Evolutionary conservation across 2,797 vertebrate species (phyloP).

Genomic region (Phoebastria nigripes): DNA sequence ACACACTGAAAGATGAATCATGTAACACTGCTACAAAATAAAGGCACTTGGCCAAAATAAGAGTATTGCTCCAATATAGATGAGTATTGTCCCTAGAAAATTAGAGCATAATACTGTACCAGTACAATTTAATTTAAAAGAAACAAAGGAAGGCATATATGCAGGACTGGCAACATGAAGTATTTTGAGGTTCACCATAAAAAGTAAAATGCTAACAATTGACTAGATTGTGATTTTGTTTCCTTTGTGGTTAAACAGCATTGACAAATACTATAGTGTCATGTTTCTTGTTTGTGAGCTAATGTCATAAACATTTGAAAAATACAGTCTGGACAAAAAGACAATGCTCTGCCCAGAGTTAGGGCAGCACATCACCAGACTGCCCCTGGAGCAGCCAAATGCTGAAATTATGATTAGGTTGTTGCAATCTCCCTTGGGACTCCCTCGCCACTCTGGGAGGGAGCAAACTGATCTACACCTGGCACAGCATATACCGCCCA

Average conservation of each 20-base stretch:
- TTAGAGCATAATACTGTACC: neutral
- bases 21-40: neutral
- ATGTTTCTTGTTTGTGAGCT: neutral
- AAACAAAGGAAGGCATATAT: neutral
- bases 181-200: neutral
- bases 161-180: neutral
- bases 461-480: neutral
- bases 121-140: neutral
- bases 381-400: neutral
- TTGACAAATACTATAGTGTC: neutral
- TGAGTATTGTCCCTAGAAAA: neutral
- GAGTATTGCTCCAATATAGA: neutral
- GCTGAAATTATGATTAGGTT: neutral
- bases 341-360: neutral
- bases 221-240: neutral
- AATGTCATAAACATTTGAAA: neutral
- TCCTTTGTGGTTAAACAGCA: neutral
- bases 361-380: neutral
- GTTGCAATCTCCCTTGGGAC: neutral
- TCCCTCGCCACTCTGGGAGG: neutral
- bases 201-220: neutral
- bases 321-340: neutral
- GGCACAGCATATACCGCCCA: accelerated
- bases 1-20: neutral
- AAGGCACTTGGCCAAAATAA: neutral